Evolutionary conservation across 2,113 vertebrate species (phyloP).

Genomic region (Neoarius graeffei): DNA sequence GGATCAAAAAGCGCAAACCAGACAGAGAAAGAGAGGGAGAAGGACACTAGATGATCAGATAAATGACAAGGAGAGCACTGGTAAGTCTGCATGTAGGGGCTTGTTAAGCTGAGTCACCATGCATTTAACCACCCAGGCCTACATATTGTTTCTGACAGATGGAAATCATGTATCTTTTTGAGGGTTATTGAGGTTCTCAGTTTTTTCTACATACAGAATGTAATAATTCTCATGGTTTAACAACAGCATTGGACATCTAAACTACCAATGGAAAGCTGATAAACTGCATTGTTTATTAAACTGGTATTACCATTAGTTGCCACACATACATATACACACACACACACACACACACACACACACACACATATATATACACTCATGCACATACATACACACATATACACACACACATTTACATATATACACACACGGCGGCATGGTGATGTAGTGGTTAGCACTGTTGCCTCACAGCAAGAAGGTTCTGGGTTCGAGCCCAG

Average conservation of each 20-base stretch:
- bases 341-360: too few species aligned
- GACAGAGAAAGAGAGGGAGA: background rate
- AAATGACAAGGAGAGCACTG: background rate
- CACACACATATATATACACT: too few species aligned
- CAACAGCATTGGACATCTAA: background rate
- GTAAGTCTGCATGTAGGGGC: background rate
- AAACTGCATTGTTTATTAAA: background rate
- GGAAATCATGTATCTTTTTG: background rate
- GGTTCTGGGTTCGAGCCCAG: too few species aligned
- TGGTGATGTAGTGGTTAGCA: too few species aligned
- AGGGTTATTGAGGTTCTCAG: background rate
- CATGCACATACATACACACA: too few species aligned
- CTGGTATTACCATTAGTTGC: background rate
- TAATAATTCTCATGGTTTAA: background rate
- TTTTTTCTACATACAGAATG: background rate
- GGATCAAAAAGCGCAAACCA: slow-evolving; percentile 58
- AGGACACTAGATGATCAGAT: slow-evolving; percentile 41
- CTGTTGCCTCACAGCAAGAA: too few species aligned
- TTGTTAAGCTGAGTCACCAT: slow-evolving; percentile 65
- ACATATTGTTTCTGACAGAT: background rate
- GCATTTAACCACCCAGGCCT: slow-evolving; percentile 78
- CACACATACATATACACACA: too few species aligned
- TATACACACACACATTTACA: too few species aligned
- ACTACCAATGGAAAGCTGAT: background rate
- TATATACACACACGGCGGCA: too few species aligned